phyloP scores from a whole-genome alignment of 1,140 invertebrate species.

The Dreissena rostriformis region DNA sequence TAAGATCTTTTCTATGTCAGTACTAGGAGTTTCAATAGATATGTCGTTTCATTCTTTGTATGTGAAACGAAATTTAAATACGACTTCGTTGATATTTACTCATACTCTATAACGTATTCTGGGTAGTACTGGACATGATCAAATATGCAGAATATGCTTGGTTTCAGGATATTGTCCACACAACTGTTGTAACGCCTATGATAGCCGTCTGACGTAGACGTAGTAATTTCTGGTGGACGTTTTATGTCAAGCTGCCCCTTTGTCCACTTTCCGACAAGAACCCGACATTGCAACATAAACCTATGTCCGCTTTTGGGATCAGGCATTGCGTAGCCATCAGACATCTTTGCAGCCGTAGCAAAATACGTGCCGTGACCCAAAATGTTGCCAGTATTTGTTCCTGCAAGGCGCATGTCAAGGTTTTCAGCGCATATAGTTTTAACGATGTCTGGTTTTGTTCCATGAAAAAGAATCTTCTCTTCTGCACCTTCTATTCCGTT shows the following conservation, averaged over 20 bases:
- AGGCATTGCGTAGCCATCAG: not conserved
- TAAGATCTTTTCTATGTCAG: no score
- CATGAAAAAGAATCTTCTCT: not conserved
- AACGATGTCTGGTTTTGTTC: not conserved
- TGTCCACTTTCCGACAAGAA: no score
- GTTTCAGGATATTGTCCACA: constrained; percentile 65
- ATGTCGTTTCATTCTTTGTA: no score
- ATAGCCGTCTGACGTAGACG: not conserved
- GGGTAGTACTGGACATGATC: constrained; percentile 72
- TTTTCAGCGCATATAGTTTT: not conserved
- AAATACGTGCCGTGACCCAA: not conserved
- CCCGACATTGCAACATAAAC: constrained; percentile 65
- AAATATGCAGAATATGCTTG: constrained; percentile 72
- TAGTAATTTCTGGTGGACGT: constrained; percentile 63
- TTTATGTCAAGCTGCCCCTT: no score
- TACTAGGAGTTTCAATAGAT: no score
- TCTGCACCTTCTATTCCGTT: not conserved
- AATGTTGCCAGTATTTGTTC: not conserved
- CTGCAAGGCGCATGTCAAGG: not conserved
- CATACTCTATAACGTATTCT: constrained; percentile 71
- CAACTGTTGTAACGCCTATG: constrained; percentile 65
- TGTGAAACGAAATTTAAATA: no score
- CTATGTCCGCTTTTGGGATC: constrained; percentile 37
- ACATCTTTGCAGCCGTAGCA: not conserved
- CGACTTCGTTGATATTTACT: constrained; percentile 24